phyloP scores from a whole-genome alignment of 2,797 vertebrate genomes.

The Cichlasoma orientale region DNA sequence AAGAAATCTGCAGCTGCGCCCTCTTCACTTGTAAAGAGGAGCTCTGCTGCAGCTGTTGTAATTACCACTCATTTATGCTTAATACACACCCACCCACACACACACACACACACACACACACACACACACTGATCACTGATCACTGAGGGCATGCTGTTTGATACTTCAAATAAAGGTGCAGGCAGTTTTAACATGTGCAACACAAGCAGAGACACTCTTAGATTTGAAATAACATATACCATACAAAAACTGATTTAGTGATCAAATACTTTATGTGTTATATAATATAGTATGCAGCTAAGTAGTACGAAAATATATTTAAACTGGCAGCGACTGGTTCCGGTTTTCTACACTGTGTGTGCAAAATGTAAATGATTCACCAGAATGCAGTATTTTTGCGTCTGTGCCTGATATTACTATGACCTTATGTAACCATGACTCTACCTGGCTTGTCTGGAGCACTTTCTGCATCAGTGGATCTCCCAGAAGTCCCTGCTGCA shows the following conservation, averaged over 20 bases:
- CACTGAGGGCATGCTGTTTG: background rate
- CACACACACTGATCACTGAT: background rate
- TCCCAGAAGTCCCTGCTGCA: conserved; percentile 68
- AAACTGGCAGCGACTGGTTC: background rate
- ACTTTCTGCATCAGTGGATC: conserved; percentile 58
- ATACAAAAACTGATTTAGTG: background rate
- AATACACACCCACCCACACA: background rate
- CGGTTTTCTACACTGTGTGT: background rate
- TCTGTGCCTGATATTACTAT: background rate
- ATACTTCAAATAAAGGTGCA: background rate
- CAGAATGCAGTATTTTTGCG: background rate
- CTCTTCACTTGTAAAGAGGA: conserved; percentile 24
- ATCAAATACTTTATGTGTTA: background rate
- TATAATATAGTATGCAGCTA: background rate
- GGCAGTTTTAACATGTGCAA: background rate
- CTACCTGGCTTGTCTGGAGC: conserved; percentile 71
- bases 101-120: too few relatives aligned
- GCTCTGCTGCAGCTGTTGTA: conserved; percentile 30
- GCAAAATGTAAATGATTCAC: background rate
- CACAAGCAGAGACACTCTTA: background rate
- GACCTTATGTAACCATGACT: conserved; percentile 19
- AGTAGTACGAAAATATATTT: background rate
- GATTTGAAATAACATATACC: background rate
- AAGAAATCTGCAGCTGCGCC: conserved; percentile 30
- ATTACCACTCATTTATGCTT: conserved; percentile 40